Conservation (phyloP, 2,797 vertebrate genomes). For the Sphenopsis melanotis region DNA sequence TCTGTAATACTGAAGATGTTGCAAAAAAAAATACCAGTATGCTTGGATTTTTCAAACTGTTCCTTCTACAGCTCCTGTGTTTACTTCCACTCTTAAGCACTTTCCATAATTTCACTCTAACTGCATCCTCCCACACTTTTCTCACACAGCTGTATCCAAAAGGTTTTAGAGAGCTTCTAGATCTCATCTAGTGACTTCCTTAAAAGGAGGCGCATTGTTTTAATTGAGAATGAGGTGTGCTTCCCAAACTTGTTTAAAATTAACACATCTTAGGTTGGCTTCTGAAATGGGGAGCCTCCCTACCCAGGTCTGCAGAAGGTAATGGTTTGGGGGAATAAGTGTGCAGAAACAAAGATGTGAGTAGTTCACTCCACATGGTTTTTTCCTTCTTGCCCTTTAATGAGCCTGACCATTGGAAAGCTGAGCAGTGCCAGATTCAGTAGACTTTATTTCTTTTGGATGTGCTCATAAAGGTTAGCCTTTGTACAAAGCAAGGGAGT, state of each 20-base stretch:
- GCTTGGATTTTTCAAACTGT: neutral
- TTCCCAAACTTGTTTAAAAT: neutral
- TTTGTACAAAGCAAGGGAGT: neutral
- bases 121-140: neutral
- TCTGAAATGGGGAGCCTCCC: neutral
- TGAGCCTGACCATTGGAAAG: neutral
- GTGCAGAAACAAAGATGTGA: fast-evolving
- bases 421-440: neutral
- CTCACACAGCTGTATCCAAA: neutral
- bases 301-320: neutral
- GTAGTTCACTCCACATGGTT: neutral
- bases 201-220: neutral
- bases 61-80: neutral
- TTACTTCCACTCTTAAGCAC: neutral
- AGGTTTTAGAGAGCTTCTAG: neutral
- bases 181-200: neutral
- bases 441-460: neutral
- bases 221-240: neutral
- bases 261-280: neutral
- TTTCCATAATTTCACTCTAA: neutral
- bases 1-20: neutral
- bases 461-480: neutral
- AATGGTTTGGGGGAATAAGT: neutral
- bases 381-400: neutral
- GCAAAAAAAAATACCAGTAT: neutral